Conservation (phyloP, 2,888 invertebrate species). For the Tethea ocularis region DNA sequence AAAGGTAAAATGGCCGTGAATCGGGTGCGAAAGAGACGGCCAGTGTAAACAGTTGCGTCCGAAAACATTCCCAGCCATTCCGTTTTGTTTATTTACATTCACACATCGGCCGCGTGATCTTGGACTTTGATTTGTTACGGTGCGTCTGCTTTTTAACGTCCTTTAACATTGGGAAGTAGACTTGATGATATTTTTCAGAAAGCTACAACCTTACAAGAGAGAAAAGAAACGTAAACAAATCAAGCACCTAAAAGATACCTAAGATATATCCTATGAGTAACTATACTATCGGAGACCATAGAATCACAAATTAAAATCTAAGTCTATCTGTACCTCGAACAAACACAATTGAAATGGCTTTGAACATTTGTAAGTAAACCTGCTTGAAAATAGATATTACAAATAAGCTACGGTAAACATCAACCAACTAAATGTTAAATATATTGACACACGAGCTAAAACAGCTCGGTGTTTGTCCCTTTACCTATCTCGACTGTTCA, state of each 20-base stretch:
- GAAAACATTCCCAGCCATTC: conserved; percentile 20
- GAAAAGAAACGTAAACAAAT: no score
- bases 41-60: neutral
- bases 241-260: no score
- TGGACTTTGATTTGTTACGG: conserved; percentile 20
- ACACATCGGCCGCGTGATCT: conserved; percentile 30
- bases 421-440: neutral
- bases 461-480: neutral
- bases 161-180: no score
- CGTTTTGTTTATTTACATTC: conserved; percentile 28
- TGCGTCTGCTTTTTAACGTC: conserved; percentile 9
- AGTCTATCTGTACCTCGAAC: no score
- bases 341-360: no score
- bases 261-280: no score
- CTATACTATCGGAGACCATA: no score
- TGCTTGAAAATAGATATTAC: neutral
- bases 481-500: neutral
- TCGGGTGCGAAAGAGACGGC: conserved; percentile 7
- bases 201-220: no score
- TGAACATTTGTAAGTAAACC: no score
- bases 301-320: no score
- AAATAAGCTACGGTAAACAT: neutral
- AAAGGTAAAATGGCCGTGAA: conserved; percentile 2
- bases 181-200: no score
- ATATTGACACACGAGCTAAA: neutral